Evolutionary conservation across 2,888 invertebrate species (phyloP), one percentile per base, ranked within the genome.

Genomic region (Deroplatys truncata): DNA sequence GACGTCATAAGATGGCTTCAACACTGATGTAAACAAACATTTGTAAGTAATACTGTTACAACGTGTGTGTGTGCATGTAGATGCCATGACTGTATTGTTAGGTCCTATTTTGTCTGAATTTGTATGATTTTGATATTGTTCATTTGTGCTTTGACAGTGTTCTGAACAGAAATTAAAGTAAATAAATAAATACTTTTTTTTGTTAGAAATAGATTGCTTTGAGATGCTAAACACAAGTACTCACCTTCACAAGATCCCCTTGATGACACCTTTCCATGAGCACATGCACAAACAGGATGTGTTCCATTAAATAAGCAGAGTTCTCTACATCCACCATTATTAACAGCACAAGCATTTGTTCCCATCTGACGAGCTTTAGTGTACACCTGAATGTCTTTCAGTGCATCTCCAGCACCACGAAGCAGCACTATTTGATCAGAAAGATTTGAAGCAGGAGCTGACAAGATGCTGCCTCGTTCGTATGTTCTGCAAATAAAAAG

Each of bases 321-420:
- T 92, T 97, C 97, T 91, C 95, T 95, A 93, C 98, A 98, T 49
- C 96, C 96, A 1, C 96, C 97, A 92, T 97, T 97, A 91, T 95
- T 94, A 15, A 92, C 92, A 16, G 94, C 94, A 93, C 97, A 98
- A 0, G 95, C 93, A 93, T 97, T 97, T 25, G 93, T 94, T 35
- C 95, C 95, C 89, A 93, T 93, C 92, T 96, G 95, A 90, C 94
- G 93, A 25, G 93, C 93, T 90, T 94, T 94, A 0, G 95, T 95
- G 91, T 95, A 95, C 35, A 96, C 94, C 92, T 96, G 95, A 84
- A 97, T 93, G 92, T 97, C 97, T 92, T 96, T 96, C 83, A 97
- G 94, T 28, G 96, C 95, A 92, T 96, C 96, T 10, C 96, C 96
- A 20, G 95, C 94, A 88, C 95, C 94, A 87, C 94, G 94, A 28